phyloP scores from a whole-genome alignment of 2,888 invertebrate genomes.

The Rapana venosa region DNA sequence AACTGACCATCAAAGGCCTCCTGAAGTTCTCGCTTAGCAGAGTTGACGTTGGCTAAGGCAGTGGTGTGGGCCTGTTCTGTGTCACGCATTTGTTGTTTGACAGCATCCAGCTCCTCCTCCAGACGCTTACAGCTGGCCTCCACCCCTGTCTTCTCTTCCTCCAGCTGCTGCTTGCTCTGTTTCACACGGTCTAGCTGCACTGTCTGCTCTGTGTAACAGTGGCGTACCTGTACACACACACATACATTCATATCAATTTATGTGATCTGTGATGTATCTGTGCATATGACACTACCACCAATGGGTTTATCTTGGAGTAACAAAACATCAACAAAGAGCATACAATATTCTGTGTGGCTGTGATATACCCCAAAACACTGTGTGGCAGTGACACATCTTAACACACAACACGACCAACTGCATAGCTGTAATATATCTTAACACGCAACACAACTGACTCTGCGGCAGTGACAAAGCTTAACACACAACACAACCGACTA shows the following conservation, averaged over 20 bases:
- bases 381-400: neutral
- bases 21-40: constrained; percentile 47
- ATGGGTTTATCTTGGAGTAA: too few relatives aligned
- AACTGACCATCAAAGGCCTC: constrained; percentile 42
- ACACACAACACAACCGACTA: too few relatives aligned
- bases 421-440: neutral
- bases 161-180: constrained; percentile 19
- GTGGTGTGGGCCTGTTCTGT: constrained; percentile 31
- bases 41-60: constrained; percentile 39
- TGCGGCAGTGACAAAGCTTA: too few relatives aligned
- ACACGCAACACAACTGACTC: too few relatives aligned
- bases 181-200: constrained; percentile 42
- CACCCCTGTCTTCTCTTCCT: constrained; percentile 44
- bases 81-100: constrained; percentile 11
- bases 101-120: constrained; percentile 42
- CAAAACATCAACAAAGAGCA: neutral
- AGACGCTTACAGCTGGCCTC: constrained; percentile 42
- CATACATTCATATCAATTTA: neutral
- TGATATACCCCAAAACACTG: constrained; percentile 34
- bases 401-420: neutral
- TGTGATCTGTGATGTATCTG: too few relatives aligned
- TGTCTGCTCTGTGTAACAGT: constrained; percentile 49
- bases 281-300: too few relatives aligned
- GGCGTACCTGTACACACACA: constrained; percentile 38
- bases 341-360: constrained; percentile 44